Evolutionary conservation across 2,888 invertebrate genomes (phyloP), one percentile per base, ranked within the genome.

Genomic region (Julus scandinavius): DNA sequence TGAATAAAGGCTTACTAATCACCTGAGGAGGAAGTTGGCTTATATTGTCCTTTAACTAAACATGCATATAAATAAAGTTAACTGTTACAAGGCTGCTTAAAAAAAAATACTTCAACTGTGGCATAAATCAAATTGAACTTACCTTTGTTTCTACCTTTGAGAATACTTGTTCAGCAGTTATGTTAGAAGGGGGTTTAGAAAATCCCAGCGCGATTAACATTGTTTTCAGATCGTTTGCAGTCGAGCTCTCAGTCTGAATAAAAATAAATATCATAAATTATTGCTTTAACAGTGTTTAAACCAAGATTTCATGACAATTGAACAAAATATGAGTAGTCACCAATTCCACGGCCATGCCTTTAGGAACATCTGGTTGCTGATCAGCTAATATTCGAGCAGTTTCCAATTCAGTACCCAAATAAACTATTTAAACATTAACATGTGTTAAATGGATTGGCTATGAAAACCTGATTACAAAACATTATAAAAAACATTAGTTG

Each of bases 161-260:
- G 92, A 98, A 98, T 13, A 98, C 93, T 90, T 95, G 94, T 90
- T 95, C 94, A 0, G 95, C 91, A 0, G 96, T 95, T 87, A 98
- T 96, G 91, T 96, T 96, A 0, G 95, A 94, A 0, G 98, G 98
- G 3, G 98, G 97, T 91, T 97, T 97, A 85, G 96, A 96, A 91
- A 98, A 95, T 88, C 96, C 95, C 20, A 99, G 93, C 1, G 95
- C 94, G 90, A 96, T 94, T n/a, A 97, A 92, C 91, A 98, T 95
- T 41, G 95, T 94, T 92, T 96, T 95, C 91, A 99, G 92, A 90
- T 95, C 94, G 89, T 94, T 95, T 0, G 98, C 98, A 63, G 96
- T 96, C 1, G 95, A 94, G 89, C 96, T 96, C 93, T 98, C 98
- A 92, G 95, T 94, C 96, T 98, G 45, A 93, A 87, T 80, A 80